phyloP scores from a whole-genome alignment of 2,113 vertebrate genomes.

The Abramis brama region DNA sequence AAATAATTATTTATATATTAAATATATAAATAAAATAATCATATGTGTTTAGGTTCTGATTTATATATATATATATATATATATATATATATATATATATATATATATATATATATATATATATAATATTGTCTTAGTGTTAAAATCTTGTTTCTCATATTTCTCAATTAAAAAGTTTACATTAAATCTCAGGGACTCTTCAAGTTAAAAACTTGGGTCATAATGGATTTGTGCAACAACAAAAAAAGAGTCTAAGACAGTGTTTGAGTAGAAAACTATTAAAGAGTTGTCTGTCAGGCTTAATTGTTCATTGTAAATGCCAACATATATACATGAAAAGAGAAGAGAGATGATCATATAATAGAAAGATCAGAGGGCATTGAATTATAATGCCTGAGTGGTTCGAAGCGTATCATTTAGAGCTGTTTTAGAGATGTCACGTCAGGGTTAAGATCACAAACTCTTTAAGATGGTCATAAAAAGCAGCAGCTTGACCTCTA shows the following conservation, averaged over 20 bases:
- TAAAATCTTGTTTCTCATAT: too few relatives aligned
- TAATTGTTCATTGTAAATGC: background rate
- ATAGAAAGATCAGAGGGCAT: constrained; percentile 1
- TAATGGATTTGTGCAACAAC: background rate
- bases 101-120: too few relatives aligned
- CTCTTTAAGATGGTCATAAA: background rate
- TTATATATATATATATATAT: too few relatives aligned
- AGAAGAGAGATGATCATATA: background rate
- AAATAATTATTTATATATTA: background rate
- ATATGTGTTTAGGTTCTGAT: too few relatives aligned
- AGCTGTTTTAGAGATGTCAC: background rate
- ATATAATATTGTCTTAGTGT: too few relatives aligned
- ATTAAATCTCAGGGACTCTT: background rate
- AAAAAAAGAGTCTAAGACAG: background rate
- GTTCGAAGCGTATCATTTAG: background rate
- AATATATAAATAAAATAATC: background rate
- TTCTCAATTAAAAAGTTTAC: background rate
- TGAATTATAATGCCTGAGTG: background rate
- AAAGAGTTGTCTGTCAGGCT: background rate
- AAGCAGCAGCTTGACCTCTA: constrained; percentile 43
- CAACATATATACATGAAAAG: background rate
- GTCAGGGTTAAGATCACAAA: constrained; percentile 13
- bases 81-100: too few relatives aligned
- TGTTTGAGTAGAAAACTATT: background rate
- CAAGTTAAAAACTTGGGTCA: background rate